Conservation (phyloP, 2,888 invertebrate species). For the Oscheius onirici region DNA sequence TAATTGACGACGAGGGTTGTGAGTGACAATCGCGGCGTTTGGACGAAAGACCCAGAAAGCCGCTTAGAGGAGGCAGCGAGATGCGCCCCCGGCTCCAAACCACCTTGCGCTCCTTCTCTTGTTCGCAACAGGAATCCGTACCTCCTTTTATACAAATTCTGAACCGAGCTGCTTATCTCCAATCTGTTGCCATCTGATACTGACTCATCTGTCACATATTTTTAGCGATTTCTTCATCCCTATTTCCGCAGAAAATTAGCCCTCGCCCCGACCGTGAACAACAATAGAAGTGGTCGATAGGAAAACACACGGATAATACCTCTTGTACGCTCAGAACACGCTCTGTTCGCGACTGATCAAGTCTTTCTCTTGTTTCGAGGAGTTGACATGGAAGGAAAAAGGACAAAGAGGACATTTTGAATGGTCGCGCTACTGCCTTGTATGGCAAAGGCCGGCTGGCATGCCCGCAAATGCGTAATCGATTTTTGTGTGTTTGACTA, state of each 20-base stretch:
- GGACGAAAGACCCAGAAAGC: conserved; percentile 28
- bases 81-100: conserved; percentile 12
- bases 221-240: background rate
- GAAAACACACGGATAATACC: conserved; percentile 30
- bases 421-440: background rate
- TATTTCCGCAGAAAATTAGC: background rate
- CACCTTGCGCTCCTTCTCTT: conserved; percentile 1
- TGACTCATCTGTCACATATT: background rate
- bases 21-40: conserved; percentile 4
- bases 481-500: conserved; percentile 12
- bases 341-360: conserved; percentile 10
- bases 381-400: background rate
- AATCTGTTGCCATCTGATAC: background rate
- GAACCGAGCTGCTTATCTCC: background rate
- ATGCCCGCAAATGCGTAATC: conserved; percentile 19
- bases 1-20: conserved; percentile 7
- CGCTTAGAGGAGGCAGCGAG: conserved; percentile 23
- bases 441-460: conserved; percentile 6
- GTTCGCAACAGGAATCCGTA: background rate
- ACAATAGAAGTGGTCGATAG: conserved; percentile 25
- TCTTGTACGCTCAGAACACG: conserved; percentile 23
- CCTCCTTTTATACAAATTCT: background rate
- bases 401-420: background rate
- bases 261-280: conserved; percentile 5
- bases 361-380: background rate